Conservation (phyloP, 1,140 invertebrate species). For the Polypedilum pembai region DNA sequence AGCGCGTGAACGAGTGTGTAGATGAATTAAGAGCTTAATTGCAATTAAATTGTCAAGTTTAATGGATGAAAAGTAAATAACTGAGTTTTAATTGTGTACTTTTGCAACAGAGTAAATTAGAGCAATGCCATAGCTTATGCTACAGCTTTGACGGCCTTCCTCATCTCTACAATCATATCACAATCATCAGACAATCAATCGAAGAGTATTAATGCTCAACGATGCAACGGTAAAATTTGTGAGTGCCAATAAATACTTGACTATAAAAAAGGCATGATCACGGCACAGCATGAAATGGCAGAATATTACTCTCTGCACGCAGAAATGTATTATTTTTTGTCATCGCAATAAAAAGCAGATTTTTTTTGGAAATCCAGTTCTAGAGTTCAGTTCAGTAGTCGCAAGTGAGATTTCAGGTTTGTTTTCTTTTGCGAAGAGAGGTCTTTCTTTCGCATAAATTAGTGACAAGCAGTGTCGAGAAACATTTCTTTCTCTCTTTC, state of each 20-base stretch:
- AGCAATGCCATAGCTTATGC: constrained; percentile 14
- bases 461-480: constrained; percentile 6
- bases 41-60: constrained; percentile 15
- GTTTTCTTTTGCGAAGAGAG: background rate
- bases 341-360: background rate
- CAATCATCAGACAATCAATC: background rate
- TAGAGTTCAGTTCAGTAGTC: too few species aligned
- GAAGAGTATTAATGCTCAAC: background rate
- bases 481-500: background rate
- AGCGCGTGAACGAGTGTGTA: background rate
- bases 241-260: constrained; percentile 18
- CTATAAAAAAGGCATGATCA: background rate
- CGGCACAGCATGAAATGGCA: background rate
- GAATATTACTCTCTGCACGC: background rate
- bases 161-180: background rate
- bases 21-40: constrained; percentile 4
- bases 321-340: constrained; percentile 1
- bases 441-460: background rate
- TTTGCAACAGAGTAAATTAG: background rate
- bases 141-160: background rate
- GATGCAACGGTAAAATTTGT: constrained; percentile 17
- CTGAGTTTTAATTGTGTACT: background rate
- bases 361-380: constrained; percentile 16
- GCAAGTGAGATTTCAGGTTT: too few species aligned
- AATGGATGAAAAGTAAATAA: constrained; percentile 12